phyloP scores from a whole-genome alignment of 1,140 invertebrate genomes.

The Arion vulgaris region DNA sequence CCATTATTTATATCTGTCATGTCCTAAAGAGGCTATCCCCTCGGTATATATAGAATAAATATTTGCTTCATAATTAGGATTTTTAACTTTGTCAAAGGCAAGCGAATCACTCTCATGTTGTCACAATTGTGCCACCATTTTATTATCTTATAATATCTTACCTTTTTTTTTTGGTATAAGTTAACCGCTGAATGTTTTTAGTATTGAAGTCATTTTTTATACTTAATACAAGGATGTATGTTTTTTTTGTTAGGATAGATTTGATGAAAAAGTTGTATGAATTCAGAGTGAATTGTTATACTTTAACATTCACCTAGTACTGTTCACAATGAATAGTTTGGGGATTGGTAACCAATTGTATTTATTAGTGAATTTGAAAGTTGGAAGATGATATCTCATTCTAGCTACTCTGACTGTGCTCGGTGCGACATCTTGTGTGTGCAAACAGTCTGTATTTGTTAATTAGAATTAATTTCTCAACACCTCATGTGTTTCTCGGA shows the following conservation, averaged over 20 bases:
- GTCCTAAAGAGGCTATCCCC: no score
- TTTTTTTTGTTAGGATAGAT: neutral
- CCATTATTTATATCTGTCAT: neutral
- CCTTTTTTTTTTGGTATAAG: neutral
- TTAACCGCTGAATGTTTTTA: neutral
- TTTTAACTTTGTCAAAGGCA: slow-evolving; percentile 1
- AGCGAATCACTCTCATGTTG: neutral
- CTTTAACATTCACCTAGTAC: no score
- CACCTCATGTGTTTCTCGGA: no score
- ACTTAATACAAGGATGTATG: neutral
- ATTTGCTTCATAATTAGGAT: neutral
- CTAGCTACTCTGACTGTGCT: no score
- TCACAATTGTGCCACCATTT: neutral
- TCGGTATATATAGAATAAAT: neutral
- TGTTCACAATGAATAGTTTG: no score
- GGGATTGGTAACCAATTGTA: no score
- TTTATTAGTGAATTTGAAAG: no score
- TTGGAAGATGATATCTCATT: no score
- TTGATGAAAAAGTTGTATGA: neutral
- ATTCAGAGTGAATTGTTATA: no score
- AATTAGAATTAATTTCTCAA: no score
- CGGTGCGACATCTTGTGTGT: no score
- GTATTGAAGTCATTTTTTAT: neutral
- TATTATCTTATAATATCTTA: neutral
- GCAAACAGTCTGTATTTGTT: no score